A percentile compares a stretch with the other conserved stretches of the same genome.
Evolutionary conservation across 2,888 invertebrate genomes (phyloP).

Genomic region (Drosophila kambysellisi): DNA sequence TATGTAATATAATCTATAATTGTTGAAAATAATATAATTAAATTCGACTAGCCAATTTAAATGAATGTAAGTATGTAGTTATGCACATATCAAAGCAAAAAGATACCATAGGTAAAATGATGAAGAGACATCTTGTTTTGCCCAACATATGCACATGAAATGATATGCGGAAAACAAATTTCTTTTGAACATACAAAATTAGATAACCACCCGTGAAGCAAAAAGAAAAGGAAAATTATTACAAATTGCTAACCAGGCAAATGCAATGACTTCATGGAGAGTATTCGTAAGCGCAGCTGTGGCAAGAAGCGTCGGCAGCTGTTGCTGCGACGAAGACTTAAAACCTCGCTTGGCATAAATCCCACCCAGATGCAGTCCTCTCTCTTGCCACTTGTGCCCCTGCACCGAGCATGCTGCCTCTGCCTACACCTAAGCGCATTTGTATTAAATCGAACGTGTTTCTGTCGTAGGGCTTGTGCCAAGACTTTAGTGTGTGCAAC

Average conservation of each 20-base stretch:
- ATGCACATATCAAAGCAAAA: not conserved
- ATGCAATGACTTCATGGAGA: constrained; percentile 65
- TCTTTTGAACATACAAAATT: constrained; percentile 45
- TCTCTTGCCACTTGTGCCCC: not conserved
- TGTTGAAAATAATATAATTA: not conserved
- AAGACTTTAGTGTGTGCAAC: constrained; percentile 28
- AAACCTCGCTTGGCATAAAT: constrained; percentile 68
- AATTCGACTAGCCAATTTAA: not conserved
- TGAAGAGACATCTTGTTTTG: constrained; percentile 4
- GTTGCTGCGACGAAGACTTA: constrained; percentile 55
- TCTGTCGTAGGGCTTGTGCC: constrained; percentile 48
- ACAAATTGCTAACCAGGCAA: constrained; percentile 65
- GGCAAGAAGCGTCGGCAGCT: constrained; percentile 66
- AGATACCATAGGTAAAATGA: too few relatives aligned
- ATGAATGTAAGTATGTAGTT: not conserved
- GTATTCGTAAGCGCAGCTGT: constrained; percentile 71
- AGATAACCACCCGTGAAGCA: constrained; percentile 36
- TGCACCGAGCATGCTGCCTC: not conserved
- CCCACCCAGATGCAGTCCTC: constrained; percentile 35
- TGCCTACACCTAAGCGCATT: constrained; percentile 64
- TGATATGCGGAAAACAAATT: constrained; percentile 32
- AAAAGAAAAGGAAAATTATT: constrained; percentile 43
- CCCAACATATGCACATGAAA: not conserved
- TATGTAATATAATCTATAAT: not conserved
- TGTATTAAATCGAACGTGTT: constrained; percentile 80